phyloP scores from a whole-genome alignment of 2,888 invertebrate species.

The Drosophila mettleri region DNA sequence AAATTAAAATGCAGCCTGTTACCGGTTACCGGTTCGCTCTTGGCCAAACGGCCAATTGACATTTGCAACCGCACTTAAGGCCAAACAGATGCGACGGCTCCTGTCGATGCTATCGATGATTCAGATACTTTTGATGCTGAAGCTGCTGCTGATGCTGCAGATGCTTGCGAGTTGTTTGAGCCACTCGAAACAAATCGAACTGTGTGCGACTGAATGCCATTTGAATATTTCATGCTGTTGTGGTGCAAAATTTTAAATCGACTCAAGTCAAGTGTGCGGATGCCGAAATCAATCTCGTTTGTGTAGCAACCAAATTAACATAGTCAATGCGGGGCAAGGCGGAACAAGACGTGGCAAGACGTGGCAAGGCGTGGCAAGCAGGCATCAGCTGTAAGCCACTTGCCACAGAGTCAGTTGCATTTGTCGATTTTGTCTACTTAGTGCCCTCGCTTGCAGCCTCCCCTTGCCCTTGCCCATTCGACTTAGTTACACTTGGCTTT shows the following conservation, averaged over 20 bases:
- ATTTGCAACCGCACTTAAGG: conserved; percentile 81
- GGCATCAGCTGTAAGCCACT: conserved; percentile 68
- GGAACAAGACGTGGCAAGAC: conserved; percentile 4
- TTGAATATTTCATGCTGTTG: conserved; percentile 79
- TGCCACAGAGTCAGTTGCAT: conserved; percentile 75
- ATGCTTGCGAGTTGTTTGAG: conserved; percentile 41
- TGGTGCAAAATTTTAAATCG: conserved; percentile 78
- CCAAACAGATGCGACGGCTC: conserved; percentile 44
- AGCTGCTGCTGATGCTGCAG: conserved; percentile 18
- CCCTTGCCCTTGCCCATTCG: conserved; percentile 2
- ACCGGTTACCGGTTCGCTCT: conserved; percentile 59
- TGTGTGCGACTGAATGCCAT: conserved; percentile 65
- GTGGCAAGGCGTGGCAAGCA: conserved; percentile 5
- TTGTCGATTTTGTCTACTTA: conserved; percentile 63
- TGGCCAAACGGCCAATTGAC: conserved; percentile 74
- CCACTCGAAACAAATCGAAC: conserved; percentile 76
- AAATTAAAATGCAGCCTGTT: conserved; percentile 74
- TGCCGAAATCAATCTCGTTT: conserved; percentile 78
- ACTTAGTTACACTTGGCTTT: conserved; percentile 55
- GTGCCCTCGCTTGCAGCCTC: conserved; percentile 19
- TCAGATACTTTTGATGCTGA: conserved; percentile 33
- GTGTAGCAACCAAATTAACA: conserved; percentile 75
- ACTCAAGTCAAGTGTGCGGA: conserved; percentile 79
- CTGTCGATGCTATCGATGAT: conserved; percentile 34
- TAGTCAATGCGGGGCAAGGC: conserved; percentile 46